A percentile compares a stretch with the other conserved stretches of the same genome.
These are phyloP conservation scores for Aulostomus chinensis DNA, from an alignment of 2,797 vertebrate genomes.

Conservation along the genomic window DNA sequence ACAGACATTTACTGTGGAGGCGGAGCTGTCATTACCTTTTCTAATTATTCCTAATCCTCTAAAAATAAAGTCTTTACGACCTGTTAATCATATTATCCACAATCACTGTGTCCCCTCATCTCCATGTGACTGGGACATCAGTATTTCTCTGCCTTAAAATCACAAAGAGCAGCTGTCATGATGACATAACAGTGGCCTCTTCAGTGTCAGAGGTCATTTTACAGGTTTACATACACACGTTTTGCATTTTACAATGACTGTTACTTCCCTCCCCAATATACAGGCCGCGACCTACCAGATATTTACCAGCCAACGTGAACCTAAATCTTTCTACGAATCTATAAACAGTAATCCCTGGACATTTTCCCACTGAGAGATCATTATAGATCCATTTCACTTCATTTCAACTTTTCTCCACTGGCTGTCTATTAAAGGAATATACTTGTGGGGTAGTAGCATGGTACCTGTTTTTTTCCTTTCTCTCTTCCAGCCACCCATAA, in stretches of 20 bases:
- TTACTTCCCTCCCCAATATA: no score
- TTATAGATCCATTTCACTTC: not conserved
- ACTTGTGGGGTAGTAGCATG: not conserved
- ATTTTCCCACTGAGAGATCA: no score
- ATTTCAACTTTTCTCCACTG: not conserved
- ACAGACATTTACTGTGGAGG: not conserved
- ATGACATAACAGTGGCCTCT: not conserved
- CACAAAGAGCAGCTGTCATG: not conserved
- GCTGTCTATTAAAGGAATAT: no score
- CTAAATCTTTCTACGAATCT: no score
- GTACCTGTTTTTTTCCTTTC: not conserved
- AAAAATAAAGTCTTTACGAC: conserved; percentile 2
- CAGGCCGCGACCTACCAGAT: not conserved
- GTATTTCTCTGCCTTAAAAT: no score
- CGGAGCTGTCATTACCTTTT: not conserved
- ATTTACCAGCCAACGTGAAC: not conserved
- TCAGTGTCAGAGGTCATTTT: no score
- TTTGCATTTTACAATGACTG: no score
- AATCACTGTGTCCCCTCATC: not conserved
- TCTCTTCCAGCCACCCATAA: not conserved
- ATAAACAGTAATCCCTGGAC: no score
- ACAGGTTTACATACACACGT: no score
- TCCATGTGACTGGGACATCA: not conserved
- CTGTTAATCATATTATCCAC: conserved; percentile 1
- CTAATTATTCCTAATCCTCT: not conserved